Evolutionary conservation across 1,140 invertebrate genomes (phyloP).

Genomic region (Aphis gossypii): DNA sequence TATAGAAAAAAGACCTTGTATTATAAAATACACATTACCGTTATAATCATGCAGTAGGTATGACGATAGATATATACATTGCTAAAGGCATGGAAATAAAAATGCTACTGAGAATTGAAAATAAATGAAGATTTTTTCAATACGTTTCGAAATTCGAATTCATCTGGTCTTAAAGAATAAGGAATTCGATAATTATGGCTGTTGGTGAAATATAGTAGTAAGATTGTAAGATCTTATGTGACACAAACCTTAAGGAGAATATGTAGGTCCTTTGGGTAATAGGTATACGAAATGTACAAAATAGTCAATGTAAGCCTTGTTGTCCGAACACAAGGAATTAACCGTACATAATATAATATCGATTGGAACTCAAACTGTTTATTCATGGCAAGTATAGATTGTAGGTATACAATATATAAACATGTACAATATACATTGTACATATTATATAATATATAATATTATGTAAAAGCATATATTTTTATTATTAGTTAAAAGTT

Average conservation of each 20-base stretch:
- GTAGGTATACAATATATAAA: too few relatives aligned
- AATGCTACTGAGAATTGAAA: neutral
- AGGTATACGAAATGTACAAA: too few relatives aligned
- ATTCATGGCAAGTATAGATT: neutral
- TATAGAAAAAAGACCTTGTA: neutral
- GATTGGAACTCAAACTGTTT: neutral
- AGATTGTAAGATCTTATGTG: neutral
- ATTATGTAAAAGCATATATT: neutral
- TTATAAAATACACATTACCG: neutral
- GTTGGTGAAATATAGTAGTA: neutral
- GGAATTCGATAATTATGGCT: neutral
- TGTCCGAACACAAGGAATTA: neutral
- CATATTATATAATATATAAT: neutral
- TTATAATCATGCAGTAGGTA: neutral
- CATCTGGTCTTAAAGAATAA: neutral
- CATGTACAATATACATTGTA: too few relatives aligned
- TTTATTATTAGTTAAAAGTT: too few relatives aligned
- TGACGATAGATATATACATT: too few relatives aligned
- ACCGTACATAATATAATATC: neutral
- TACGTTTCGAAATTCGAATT: neutral
- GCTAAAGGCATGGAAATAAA: neutral
- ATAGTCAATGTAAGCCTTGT: neutral
- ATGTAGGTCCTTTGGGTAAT: too few relatives aligned
- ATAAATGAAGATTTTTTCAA: neutral
- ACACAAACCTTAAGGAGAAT: neutral